Evolutionary conservation across 2,888 invertebrate species (phyloP).

Genomic region (Drosophila villosipedis): DNA sequence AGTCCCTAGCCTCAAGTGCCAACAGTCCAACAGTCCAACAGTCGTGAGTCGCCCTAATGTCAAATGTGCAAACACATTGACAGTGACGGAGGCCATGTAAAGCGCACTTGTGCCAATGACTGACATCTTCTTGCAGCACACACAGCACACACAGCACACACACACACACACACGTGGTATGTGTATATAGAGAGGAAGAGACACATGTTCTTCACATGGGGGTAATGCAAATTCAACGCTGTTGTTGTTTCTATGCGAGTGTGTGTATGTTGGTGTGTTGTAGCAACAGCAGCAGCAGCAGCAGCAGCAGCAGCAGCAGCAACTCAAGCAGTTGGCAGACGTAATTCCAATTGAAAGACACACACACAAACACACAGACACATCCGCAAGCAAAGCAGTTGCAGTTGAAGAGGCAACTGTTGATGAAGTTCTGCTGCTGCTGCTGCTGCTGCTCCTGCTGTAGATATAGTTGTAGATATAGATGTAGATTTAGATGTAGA

Average conservation of each 20-base stretch:
- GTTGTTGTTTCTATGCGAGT: constrained; percentile 5
- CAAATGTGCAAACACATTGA: constrained; percentile 51
- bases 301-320: constrained; percentile 16
- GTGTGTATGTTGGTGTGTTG: constrained; percentile 3
- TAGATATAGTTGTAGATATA: neutral
- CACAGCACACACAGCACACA: constrained; percentile 6
- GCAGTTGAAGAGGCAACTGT: constrained; percentile 48
- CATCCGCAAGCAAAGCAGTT: constrained; percentile 18
- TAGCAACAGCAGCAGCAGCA: neutral
- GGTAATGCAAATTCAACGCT: constrained; percentile 70
- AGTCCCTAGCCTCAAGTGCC: constrained; percentile 8
- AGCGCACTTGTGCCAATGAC: constrained; percentile 77
- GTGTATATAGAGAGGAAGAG: constrained; percentile 8
- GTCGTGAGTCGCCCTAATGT: constrained; percentile 50
- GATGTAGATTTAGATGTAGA: constrained; percentile 1
- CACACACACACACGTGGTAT: constrained; percentile 5
- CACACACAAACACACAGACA: neutral
- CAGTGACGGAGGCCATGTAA: constrained; percentile 50
- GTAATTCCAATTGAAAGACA: constrained; percentile 55
- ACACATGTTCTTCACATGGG: constrained; percentile 43
- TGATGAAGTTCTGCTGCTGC: constrained; percentile 34
- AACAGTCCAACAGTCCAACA: constrained; percentile 13
- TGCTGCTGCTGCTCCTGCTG: constrained; percentile 6
- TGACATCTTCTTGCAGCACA: constrained; percentile 49
- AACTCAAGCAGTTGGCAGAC: constrained; percentile 58